Conservation (phyloP, 1,140 invertebrate species). For the Drosophila tani region DNA sequence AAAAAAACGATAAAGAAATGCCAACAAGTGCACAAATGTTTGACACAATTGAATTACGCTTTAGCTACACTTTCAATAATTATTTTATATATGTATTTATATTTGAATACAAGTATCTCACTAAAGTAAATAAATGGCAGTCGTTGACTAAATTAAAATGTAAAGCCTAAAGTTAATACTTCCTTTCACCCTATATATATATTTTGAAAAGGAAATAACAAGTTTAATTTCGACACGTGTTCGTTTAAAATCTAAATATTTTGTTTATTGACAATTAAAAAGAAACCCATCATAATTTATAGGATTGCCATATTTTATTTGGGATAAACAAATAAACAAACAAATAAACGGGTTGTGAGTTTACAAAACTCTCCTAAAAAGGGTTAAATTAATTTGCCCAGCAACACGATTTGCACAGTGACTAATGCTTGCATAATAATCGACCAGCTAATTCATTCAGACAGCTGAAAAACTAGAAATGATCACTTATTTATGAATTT, state of each 20-base stretch:
- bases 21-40: slow-evolving; percentile 1
- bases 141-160: too few relatives aligned
- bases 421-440: background rate
- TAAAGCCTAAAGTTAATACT: background rate
- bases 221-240: background rate
- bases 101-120: background rate
- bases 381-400: background rate
- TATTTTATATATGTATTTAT: background rate
- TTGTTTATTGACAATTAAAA: background rate
- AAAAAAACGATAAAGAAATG: slow-evolving; percentile 6
- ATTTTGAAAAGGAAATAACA: background rate
- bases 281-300: background rate
- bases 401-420: background rate
- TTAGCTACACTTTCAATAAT: background rate
- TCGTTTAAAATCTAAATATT: background rate
- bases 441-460: background rate
- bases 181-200: background rate
- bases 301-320: background rate
- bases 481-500: background rate
- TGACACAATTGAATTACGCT: background rate
- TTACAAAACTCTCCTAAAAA: background rate
- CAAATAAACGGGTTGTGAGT: background rate
- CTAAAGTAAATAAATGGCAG: background rate
- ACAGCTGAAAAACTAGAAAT: background rate
- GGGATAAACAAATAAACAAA: background rate